Conservation (phyloP, 1,140 invertebrate genomes). For the Drosophila mayri region DNA sequence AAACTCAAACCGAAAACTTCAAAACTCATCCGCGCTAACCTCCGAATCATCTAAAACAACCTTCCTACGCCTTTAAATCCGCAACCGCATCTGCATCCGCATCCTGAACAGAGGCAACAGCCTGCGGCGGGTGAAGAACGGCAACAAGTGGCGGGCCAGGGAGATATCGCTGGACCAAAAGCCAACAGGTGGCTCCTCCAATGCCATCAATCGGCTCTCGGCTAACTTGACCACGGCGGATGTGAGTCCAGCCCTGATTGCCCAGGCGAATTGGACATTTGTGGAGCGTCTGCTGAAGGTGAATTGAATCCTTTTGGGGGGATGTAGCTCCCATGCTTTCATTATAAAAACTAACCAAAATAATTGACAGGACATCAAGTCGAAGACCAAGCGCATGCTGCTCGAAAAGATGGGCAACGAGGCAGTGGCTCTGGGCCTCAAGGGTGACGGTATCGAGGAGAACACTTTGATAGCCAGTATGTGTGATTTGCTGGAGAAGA, state of each 20-base stretch:
- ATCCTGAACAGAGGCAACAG: slow-evolving; percentile 86
- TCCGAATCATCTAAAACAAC: slow-evolving; percentile 47
- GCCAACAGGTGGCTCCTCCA: slow-evolving; percentile 43
- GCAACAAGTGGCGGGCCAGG: slow-evolving; percentile 87
- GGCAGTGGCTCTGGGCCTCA: slow-evolving; percentile 89
- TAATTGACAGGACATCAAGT: slow-evolving; percentile 91
- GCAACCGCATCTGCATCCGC: slow-evolving; percentile 32
- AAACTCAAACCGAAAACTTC: slow-evolving; percentile 45
- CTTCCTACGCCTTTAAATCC: slow-evolving; percentile 27
- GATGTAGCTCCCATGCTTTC: background rate
- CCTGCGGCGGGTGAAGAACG: slow-evolving; percentile 87
- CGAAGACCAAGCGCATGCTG: slow-evolving; percentile 98
- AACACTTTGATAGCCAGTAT: slow-evolving; percentile 98
- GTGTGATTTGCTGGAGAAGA: slow-evolving; percentile 98
- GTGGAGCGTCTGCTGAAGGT: slow-evolving; percentile 98
- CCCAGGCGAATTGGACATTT: slow-evolving; percentile 99
- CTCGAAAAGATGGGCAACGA: slow-evolving; percentile 99
- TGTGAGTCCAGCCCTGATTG: slow-evolving; percentile 89
- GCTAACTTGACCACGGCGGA: slow-evolving; percentile 81
- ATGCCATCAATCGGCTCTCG: slow-evolving; percentile 75
- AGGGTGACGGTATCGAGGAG: slow-evolving; percentile 94
- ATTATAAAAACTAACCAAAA: background rate
- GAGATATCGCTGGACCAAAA: slow-evolving; percentile 86
- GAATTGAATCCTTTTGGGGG: slow-evolving; percentile 21
- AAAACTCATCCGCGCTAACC: slow-evolving; percentile 69